These are phyloP conservation scores for Petrocephalus zakoni DNA, from an alignment of 2,113 vertebrate genomes.

Conservation along the genomic window DNA sequence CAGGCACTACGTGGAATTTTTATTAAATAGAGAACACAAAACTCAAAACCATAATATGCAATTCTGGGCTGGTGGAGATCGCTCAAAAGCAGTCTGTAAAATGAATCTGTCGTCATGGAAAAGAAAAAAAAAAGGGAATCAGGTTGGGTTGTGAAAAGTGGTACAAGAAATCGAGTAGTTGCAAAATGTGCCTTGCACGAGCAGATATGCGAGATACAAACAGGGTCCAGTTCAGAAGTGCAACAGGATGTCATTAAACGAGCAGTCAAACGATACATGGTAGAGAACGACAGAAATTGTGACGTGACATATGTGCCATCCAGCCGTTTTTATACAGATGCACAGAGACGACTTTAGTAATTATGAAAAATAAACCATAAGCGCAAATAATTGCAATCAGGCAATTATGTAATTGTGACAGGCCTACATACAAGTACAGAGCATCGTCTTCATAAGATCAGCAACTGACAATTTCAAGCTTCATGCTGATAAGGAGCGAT, in stretches of 20 bases:
- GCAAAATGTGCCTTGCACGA: too few relatives aligned
- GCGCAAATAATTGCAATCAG: not conserved
- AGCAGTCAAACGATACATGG: too few relatives aligned
- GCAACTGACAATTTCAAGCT: not conserved
- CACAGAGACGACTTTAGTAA: too few relatives aligned
- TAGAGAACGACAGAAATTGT: too few relatives aligned
- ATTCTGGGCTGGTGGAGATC: not conserved
- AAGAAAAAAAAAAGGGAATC: not conserved
- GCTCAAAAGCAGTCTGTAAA: not conserved
- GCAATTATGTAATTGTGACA: not conserved
- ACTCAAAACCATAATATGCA: not conserved
- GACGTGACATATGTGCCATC: too few relatives aligned
- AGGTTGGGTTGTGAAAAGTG: not conserved
- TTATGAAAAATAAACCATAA: not conserved
- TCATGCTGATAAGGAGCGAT: not conserved
- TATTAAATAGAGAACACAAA: not conserved
- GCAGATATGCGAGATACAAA: too few relatives aligned
- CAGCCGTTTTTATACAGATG: too few relatives aligned
- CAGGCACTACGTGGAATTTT: not conserved
- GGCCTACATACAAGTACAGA: not conserved
- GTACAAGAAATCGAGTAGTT: too few relatives aligned
- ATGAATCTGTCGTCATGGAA: not conserved
- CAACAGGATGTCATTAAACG: too few relatives aligned
- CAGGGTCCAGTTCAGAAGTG: too few relatives aligned
- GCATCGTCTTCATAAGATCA: not conserved